Evolutionary conservation across 2,888 invertebrate genomes (phyloP).

Genomic region (Platycheirus albimanus): DNA sequence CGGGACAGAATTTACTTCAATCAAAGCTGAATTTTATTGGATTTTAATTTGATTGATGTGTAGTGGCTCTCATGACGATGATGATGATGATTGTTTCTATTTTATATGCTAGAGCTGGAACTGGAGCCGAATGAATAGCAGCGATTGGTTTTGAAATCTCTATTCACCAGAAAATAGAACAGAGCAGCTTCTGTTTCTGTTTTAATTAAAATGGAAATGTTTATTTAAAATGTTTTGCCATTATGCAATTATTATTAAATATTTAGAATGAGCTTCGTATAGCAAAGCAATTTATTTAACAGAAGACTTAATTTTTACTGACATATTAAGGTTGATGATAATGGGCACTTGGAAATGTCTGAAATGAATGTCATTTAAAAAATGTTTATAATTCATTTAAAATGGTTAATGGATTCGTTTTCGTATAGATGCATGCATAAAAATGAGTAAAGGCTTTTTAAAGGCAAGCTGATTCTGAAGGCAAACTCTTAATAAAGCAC

Average conservation of each 20-base stretch:
- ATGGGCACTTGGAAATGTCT: neutral
- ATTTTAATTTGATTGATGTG: slow-evolving; percentile 72
- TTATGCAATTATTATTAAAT: slow-evolving; percentile 38
- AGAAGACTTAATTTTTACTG: neutral
- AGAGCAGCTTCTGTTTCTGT: slow-evolving; percentile 56
- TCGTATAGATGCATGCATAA: no score
- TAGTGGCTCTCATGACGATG: slow-evolving; percentile 32
- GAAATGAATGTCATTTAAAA: neutral
- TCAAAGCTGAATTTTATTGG: slow-evolving; percentile 65
- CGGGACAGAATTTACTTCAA: slow-evolving; percentile 46
- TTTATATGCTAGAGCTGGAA: neutral
- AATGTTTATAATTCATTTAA: no score
- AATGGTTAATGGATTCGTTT: no score
- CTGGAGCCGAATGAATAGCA: slow-evolving; percentile 8
- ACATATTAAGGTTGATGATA: slow-evolving; percentile 19
- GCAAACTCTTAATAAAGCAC: no score
- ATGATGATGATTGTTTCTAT: slow-evolving; percentile 48
- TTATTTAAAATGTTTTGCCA: slow-evolving; percentile 23
- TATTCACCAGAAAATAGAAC: slow-evolving; percentile 25
- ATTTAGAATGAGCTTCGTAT: slow-evolving; percentile 14
- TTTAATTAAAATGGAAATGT: slow-evolving; percentile 24
- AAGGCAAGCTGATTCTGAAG: no score
- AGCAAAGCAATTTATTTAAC: slow-evolving; percentile 2
- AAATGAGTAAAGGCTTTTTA: no score
- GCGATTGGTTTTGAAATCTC: slow-evolving; percentile 30